These are phyloP conservation scores for Ptychochromis oligacanthus DNA, from an alignment of 2,113 vertebrate species.

Conservation along the genomic window DNA sequence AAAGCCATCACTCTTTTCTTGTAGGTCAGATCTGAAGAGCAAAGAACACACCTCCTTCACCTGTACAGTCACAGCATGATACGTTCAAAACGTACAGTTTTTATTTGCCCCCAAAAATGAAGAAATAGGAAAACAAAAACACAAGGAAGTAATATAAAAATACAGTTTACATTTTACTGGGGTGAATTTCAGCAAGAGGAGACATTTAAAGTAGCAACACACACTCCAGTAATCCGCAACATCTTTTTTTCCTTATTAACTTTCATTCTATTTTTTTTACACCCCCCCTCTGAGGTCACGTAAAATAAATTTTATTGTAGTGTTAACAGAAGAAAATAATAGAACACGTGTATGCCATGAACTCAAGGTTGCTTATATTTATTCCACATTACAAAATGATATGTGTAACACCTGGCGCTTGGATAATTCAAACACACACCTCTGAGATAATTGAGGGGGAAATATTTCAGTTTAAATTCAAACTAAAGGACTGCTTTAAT, in stretches of 20 bases:
- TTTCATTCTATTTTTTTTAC: conserved; percentile 15
- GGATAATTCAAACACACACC: conserved; percentile 18
- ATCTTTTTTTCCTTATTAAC: background rate
- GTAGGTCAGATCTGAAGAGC: conserved; percentile 17
- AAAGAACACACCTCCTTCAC: conserved; percentile 40
- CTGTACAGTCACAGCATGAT: conserved; percentile 21
- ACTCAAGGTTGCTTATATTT: background rate
- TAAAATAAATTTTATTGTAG: conserved; percentile 5
- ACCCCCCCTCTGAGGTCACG: background rate
- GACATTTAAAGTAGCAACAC: conserved; percentile 28
- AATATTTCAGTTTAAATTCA: background rate
- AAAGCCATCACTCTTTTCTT: conserved; percentile 20
- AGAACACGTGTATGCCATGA: background rate
- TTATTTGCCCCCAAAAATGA: background rate
- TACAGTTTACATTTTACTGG: background rate
- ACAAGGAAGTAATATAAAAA: background rate
- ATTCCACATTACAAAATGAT: background rate
- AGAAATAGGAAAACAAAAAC: background rate
- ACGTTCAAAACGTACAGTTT: background rate
- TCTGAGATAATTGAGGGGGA: background rate
- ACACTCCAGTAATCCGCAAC: conserved; percentile 4
- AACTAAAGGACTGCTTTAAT: background rate
- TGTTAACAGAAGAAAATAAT: background rate
- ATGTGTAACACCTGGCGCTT: background rate
- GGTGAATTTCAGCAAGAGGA: background rate